Evolutionary conservation across 2,888 invertebrate genomes (phyloP).

Genomic region (Pyrocoelia pectoralis): DNA sequence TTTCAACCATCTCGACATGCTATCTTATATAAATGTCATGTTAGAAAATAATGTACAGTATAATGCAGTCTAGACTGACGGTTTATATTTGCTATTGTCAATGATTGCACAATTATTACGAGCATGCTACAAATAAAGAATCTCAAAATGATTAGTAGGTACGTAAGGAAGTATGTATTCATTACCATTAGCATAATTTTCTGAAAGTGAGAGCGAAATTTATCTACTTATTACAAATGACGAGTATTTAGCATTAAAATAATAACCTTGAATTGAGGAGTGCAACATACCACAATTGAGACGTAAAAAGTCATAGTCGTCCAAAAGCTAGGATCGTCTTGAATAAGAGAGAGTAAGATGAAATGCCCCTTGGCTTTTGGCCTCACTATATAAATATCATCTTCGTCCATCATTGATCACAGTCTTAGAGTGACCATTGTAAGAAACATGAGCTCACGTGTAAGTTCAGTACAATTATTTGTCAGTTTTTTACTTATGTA

Average conservation of each 20-base stretch:
- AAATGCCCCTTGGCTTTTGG: slow-evolving; percentile 33
- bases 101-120: background rate
- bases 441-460: slow-evolving; percentile 31
- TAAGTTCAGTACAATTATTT: slow-evolving; percentile 17
- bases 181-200: background rate
- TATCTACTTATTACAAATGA: slow-evolving; percentile 18
- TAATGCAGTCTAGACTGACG: background rate
- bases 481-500: too few relatives aligned
- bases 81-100: background rate
- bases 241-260: slow-evolving; percentile 16
- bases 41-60: slow-evolving; percentile 11
- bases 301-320: slow-evolving; percentile 29
- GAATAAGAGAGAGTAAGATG: slow-evolving; percentile 29
- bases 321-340: slow-evolving; percentile 34
- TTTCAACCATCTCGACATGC: slow-evolving; percentile 17
- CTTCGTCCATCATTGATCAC: slow-evolving; percentile 19
- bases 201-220: slow-evolving; percentile 11
- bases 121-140: background rate
- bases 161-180: background rate
- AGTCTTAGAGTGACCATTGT: slow-evolving; percentile 32
- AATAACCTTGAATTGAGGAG: slow-evolving; percentile 27
- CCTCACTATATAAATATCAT: slow-evolving; percentile 35
- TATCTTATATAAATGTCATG: slow-evolving; percentile 30
- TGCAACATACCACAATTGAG: slow-evolving; percentile 26
- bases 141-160: background rate